phyloP scores from a whole-genome alignment of 2,113 vertebrate genomes.

The Pteruthius melanotis region DNA sequence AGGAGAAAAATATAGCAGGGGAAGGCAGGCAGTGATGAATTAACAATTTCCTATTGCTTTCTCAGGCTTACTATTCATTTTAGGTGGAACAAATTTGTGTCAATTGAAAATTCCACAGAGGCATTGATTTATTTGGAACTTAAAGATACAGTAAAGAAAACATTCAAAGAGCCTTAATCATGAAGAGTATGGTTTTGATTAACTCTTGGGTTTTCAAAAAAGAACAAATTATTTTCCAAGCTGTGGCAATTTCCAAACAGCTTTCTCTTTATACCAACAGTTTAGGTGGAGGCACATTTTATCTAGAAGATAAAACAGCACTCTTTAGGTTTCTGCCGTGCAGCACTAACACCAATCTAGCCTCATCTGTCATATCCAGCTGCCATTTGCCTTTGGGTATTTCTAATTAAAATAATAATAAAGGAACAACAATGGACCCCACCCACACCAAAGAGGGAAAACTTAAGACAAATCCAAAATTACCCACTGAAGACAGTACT shows the following conservation, averaged over 20 bases:
- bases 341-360: neutral
- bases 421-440: neutral
- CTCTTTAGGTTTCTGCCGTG: neutral
- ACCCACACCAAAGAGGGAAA: neutral
- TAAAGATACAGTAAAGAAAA: slow-evolving; percentile 13
- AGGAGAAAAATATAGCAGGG: neutral
- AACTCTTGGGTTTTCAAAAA: neutral
- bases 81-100: slow-evolving; percentile 42
- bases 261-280: neutral
- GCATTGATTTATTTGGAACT: slow-evolving; percentile 9
- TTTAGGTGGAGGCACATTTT: neutral
- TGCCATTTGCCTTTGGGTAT: neutral
- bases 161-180: neutral
- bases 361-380: neutral
- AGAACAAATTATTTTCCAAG: neutral
- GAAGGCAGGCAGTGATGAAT: slow-evolving; percentile 48
- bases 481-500: neutral
- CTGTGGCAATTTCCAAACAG: neutral
- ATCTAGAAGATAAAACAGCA: neutral
- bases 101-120: slow-evolving; percentile 36
- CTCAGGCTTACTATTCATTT: slow-evolving; percentile 37
- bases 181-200: neutral
- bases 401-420: neutral
- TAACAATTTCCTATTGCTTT: slow-evolving; percentile 45
- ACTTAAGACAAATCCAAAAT: neutral